Conservation (phyloP, 2,797 vertebrate genomes). For the Mormyrops boulengeri region DNA sequence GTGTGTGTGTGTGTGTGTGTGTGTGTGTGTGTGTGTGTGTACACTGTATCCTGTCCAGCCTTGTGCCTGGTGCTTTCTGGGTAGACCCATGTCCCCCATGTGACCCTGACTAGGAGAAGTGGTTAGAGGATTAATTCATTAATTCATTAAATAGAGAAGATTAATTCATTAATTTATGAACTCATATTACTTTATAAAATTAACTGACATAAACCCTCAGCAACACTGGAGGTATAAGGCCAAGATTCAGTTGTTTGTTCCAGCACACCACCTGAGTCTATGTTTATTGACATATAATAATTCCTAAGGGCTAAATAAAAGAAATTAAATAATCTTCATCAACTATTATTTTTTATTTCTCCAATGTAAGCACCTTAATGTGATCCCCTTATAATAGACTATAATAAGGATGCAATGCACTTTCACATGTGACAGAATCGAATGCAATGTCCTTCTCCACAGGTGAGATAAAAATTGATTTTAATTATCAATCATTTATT, state of each 20-base stretch:
- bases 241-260: neutral
- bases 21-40: neutral
- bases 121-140: conserved; percentile 31
- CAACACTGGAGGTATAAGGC: neutral
- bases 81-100: neutral
- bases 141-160: conserved; percentile 20
- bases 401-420: neutral
- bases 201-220: neutral
- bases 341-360: neutral
- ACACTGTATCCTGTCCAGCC: neutral
- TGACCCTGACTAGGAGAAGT: neutral
- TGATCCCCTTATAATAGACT: neutral
- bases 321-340: neutral
- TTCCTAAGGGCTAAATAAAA: neutral
- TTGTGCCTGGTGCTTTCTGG: conserved; percentile 19
- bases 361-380: neutral
- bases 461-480: neutral
- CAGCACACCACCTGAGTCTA: neutral
- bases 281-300: neutral
- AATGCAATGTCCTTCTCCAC: neutral
- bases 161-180: conserved; percentile 25
- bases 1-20: neutral
- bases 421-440: neutral
- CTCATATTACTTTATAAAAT: neutral
- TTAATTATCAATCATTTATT: neutral